These are phyloP conservation scores for Mesocentrotus franciscanus DNA, from an alignment of 53 echinoderm and acorn worm species.

Conservation along the genomic window DNA sequence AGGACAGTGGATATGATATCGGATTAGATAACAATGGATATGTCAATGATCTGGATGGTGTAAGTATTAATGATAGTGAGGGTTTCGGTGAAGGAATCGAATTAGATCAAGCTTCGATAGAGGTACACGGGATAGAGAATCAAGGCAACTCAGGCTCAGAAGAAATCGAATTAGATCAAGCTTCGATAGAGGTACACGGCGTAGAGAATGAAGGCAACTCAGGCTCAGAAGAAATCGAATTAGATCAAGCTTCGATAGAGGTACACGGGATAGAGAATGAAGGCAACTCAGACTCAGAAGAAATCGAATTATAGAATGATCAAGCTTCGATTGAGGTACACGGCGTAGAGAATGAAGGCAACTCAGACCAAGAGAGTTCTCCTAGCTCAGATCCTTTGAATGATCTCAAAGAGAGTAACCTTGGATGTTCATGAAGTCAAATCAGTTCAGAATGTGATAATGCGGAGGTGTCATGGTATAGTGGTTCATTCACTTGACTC, in stretches of 20 bases:
- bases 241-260: background rate
- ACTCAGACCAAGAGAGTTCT: background rate
- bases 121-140: background rate
- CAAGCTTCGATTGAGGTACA: background rate
- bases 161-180: background rate
- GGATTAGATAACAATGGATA: slow-evolving; percentile 1
- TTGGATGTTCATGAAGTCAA: too few relatives aligned
- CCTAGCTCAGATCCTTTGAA: too few relatives aligned
- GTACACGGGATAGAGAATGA: background rate
- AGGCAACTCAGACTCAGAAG: background rate
- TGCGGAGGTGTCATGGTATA: too few relatives aligned
- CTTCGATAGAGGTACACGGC: background rate
- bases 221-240: background rate
- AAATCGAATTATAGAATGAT: background rate
- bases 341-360: background rate
- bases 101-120: background rate
- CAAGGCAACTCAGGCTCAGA: background rate
- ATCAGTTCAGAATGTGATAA: background rate
- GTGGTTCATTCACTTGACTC: too few relatives aligned
- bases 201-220: background rate
- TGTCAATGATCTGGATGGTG: background rate
- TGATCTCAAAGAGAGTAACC: too few relatives aligned
- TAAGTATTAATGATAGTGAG: background rate
- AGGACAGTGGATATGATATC: slow-evolving; percentile 2
- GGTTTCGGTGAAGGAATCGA: background rate